phyloP scores from a whole-genome alignment of 2,888 invertebrate genomes.

The Drosophila cognata region DNA sequence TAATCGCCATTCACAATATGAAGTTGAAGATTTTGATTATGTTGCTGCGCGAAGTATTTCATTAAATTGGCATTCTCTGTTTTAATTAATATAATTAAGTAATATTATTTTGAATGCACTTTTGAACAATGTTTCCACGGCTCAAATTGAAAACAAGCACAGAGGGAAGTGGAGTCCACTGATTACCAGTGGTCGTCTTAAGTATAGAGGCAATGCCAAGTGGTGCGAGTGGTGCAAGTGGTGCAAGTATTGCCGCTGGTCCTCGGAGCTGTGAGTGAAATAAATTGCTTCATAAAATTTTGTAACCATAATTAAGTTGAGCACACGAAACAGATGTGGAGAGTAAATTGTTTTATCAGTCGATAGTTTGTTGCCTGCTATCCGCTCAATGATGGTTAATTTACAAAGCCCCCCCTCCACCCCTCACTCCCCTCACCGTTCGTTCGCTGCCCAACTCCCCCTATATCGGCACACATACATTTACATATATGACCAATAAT shows the following conservation, averaged over 20 bases:
- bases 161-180: constrained; percentile 36
- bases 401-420: not conserved
- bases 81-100: constrained; percentile 67
- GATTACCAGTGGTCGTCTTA: constrained; percentile 47
- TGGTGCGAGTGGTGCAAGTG: constrained; percentile 9
- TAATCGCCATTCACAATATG: too few relatives aligned
- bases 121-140: constrained; percentile 5
- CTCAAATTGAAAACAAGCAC: constrained; percentile 69
- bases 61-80: constrained; percentile 27
- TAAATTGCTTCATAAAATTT: constrained; percentile 82
- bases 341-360: constrained; percentile 72
- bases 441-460: not conserved
- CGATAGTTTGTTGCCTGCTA: constrained; percentile 40
- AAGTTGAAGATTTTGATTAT: constrained; percentile 2
- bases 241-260: constrained; percentile 17
- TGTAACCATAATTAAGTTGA: constrained; percentile 73
- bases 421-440: not conserved
- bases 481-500: constrained; percentile 53
- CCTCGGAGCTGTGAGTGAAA: constrained; percentile 69
- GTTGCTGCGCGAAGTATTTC: constrained; percentile 3
- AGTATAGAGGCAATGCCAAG: constrained; percentile 21
- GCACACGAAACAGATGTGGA: constrained; percentile 47
- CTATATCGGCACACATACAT: constrained; percentile 16
- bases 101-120: constrained; percentile 43
- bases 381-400: constrained; percentile 10